These are phyloP conservation scores for Helleia helle DNA, from an alignment of 2,888 invertebrate genomes.

Conservation along the genomic window DNA sequence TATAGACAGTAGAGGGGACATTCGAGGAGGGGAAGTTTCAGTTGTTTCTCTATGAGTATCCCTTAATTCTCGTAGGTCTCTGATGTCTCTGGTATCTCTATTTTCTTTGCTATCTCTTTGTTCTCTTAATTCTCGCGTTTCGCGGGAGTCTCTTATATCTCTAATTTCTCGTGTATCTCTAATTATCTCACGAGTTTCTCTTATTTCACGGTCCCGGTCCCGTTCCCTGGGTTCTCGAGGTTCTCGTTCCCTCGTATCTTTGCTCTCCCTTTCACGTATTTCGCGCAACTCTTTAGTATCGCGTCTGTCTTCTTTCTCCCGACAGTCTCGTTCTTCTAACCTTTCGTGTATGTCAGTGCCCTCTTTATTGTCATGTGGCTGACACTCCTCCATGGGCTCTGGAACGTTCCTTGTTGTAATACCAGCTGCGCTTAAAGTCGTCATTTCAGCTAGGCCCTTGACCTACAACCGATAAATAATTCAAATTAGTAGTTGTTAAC, in stretches of 20 bases:
- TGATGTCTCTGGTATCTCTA: constrained; percentile 30
- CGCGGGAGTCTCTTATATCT: constrained; percentile 41
- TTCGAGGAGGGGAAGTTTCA: constrained; percentile 63
- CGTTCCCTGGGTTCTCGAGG: constrained; percentile 28
- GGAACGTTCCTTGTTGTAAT: constrained; percentile 63
- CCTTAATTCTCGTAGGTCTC: constrained; percentile 47
- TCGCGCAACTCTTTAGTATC: constrained; percentile 48
- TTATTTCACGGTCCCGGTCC: constrained; percentile 43
- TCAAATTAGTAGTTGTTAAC: too few species aligned
- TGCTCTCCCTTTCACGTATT: constrained; percentile 47
- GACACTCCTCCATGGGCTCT: constrained; percentile 68
- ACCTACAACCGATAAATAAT: constrained; percentile 58
- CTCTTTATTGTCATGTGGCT: constrained; percentile 47
- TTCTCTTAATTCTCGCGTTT: constrained; percentile 38
- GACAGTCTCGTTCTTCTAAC: constrained; percentile 43
- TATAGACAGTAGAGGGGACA: constrained; percentile 63
- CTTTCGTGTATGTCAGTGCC: constrained; percentile 47
- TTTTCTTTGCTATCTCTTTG: constrained; percentile 30
- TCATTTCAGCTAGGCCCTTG: constrained; percentile 94
- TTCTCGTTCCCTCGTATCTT: constrained; percentile 52
- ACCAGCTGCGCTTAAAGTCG: constrained; percentile 82
- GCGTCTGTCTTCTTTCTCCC: constrained; percentile 54
- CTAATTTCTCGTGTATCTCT: constrained; percentile 34
- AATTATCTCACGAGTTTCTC: constrained; percentile 38
- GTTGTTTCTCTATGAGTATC: constrained; percentile 46